Conservation (phyloP, 2,888 invertebrate species). For the Cepaea hortensis region DNA sequence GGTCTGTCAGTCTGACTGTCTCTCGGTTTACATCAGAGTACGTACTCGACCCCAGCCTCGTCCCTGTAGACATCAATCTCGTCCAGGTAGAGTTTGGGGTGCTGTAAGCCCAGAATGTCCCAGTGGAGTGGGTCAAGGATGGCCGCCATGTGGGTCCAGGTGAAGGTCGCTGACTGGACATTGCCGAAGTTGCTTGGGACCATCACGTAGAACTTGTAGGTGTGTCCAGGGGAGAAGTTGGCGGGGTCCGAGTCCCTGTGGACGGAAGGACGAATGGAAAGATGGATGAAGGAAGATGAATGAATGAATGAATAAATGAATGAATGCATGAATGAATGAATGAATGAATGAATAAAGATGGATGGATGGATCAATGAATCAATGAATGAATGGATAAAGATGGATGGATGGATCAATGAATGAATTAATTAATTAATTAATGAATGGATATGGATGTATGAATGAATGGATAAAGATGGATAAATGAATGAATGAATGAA, state of each 20-base stretch:
- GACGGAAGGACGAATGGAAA: not conserved
- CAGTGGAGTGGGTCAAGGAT: conserved; percentile 54
- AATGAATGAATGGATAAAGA: not conserved
- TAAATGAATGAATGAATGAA: too few species aligned
- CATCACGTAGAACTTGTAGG: conserved; percentile 57
- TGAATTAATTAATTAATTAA: not conserved
- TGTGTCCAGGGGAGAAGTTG: not conserved
- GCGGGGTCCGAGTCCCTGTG: not conserved
- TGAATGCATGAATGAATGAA: not conserved
- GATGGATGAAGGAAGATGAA: not conserved
- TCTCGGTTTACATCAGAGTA: not conserved
- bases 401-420: not conserved
- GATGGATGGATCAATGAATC: not conserved
- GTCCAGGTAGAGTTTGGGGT: conserved; percentile 55
- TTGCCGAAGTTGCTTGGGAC: conserved; percentile 59
- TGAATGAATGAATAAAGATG: not conserved
- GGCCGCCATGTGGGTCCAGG: conserved; percentile 54
- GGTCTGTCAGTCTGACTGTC: too few species aligned
- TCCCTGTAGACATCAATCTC: conserved; percentile 52
- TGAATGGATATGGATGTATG: not conserved
- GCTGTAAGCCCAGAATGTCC: conserved; percentile 54
- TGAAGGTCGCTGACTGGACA: conserved; percentile 51
- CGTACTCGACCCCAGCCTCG: conserved; percentile 42
- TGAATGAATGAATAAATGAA: not conserved
- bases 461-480: too few species aligned